Evolutionary conservation across 2,888 invertebrate species (phyloP), one percentile per base, ranked within the genome.

Genomic region (Heliothis peltigera): DNA sequence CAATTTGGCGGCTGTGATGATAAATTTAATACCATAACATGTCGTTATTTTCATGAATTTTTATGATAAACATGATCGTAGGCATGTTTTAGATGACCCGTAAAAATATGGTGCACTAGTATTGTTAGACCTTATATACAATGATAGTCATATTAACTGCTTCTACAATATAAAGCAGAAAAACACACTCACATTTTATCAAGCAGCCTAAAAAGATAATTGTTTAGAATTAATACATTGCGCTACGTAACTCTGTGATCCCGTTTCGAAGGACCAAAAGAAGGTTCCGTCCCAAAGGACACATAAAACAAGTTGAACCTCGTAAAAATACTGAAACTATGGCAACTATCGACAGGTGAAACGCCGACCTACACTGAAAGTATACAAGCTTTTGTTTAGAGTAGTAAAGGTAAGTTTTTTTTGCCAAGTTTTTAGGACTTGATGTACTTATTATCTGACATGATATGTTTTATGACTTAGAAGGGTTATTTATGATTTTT

Each of bases 311-410:
- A 75, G 76, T 73, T 73, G 57, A 44, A 65, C 52, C 57, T 81
- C 83, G 83, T 84, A 84, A 84, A 85, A 80, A 80, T 62, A 71
- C 65, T 65, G 53, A 69, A 78, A 68, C 62, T 77, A 77, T 70
- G 62, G 71, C 52, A 73, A 64, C 60, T 62, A 69, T 68, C 62
- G 78, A 79, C 83, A 83, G 81, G 82, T 84, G 77, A 54, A 46
- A 51, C 56, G 60, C 61, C 52, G 42, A 44, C 53, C 25, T 25
- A 18, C 44, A 39, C 54, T 49, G 54, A 66, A 74, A 71, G 28
- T 48, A 62, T 67, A 18, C 15, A 49, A 57, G 28, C 7, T 64
- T 74, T 70, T 51, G 43, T 55, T 69, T 56, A 48, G 56, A 52
- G 73, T 42, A 54, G 48, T 39, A 48, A 56, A 58, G 54, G 17